phyloP scores from a whole-genome alignment of 1,140 invertebrate species.

The Bombus impatiens region DNA sequence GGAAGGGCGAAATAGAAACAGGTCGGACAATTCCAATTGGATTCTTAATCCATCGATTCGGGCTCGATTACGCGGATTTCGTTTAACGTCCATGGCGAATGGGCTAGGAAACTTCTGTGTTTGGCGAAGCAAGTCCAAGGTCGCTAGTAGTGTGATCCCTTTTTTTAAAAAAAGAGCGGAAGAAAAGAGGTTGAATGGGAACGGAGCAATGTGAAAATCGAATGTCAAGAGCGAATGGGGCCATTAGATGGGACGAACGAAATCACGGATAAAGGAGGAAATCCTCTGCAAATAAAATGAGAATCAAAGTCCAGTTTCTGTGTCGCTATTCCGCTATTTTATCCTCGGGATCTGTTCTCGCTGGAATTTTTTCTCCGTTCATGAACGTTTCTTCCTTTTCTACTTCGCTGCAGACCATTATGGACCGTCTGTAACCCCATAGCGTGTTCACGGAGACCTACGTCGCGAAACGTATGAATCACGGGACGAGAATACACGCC shows the following conservation, averaged over 20 bases:
- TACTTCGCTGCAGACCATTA: constrained; percentile 11
- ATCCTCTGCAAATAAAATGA: constrained; percentile 20
- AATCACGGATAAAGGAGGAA: neutral
- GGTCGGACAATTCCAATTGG: constrained; percentile 62
- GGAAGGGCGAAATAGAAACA: constrained; percentile 25
- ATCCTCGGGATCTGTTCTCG: neutral
- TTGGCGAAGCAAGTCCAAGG: too few species aligned
- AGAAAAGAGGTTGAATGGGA: neutral
- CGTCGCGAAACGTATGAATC: constrained; percentile 35
- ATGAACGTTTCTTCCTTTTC: neutral
- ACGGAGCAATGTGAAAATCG: neutral
- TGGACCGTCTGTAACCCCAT: neutral
- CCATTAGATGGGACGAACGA: neutral
- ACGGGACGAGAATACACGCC: constrained; percentile 5
- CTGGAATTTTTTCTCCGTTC: neutral
- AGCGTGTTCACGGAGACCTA: neutral
- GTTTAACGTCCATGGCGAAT: constrained; percentile 46
- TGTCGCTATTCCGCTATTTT: neutral
- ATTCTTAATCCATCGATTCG: constrained; percentile 73
- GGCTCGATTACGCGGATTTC: constrained; percentile 65
- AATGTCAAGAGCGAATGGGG: constrained; percentile 13
- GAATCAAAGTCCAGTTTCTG: neutral
- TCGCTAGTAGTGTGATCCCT: neutral
- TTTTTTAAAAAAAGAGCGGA: neutral
- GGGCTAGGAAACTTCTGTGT: neutral